These are phyloP conservation scores for Muraenolepis orangiensis DNA, from an alignment of 2,797 vertebrate species.

Conservation along the genomic window DNA sequence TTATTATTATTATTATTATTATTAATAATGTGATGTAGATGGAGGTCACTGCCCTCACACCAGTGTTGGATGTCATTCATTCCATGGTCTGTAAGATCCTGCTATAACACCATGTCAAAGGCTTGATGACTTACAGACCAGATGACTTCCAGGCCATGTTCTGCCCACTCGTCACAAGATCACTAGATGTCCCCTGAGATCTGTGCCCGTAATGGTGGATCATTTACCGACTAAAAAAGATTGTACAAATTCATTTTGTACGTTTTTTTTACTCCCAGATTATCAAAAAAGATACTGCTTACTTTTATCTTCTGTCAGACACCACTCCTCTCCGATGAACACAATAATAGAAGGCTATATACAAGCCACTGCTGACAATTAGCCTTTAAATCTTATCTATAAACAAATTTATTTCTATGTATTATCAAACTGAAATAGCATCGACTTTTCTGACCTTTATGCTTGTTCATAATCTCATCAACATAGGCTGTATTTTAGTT, in stretches of 20 bases:
- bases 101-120: neutral
- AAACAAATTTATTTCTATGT: neutral
- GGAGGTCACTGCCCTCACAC: neutral
- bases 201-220: slow-evolving; percentile 1
- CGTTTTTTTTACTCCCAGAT: neutral
- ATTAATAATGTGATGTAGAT: neutral
- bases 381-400: neutral
- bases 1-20: too few species aligned
- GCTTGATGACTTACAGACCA: neutral
- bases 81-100: neutral
- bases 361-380: neutral
- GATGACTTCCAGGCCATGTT: neutral
- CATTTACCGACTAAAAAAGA: slow-evolving; percentile 13
- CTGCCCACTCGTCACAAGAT: neutral
- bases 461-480: too few species aligned
- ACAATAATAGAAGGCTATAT: neutral
- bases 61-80: neutral
- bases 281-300: neutral
- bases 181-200: slow-evolving; percentile 24
- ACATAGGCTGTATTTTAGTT: too few species aligned
- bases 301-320: neutral
- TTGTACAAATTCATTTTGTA: neutral
- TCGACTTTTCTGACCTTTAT: too few species aligned
- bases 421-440: neutral
- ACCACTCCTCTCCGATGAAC: neutral